Evolutionary conservation across 2,888 invertebrate species (phyloP), one percentile per base, ranked within the genome.

Genomic region (Odontothrips loti): DNA sequence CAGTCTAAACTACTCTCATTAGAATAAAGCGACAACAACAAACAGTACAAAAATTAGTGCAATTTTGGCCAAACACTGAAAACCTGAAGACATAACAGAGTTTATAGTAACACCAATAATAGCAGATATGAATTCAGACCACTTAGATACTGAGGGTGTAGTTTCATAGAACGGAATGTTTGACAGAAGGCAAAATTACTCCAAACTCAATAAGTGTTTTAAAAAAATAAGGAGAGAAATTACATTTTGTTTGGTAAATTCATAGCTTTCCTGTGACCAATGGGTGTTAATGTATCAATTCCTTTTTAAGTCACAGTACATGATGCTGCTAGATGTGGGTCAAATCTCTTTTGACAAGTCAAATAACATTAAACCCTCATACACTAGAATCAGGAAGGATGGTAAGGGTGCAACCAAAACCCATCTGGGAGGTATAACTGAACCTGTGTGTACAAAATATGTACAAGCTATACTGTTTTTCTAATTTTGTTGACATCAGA

Each of bases 41-140:
- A 58, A 58, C 58, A 58, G 58, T 75, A 27, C 9, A 58, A 75
- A 75, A 75, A 75, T 58, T 58, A 58, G 58, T 58, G 58, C 58
- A 20, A 20, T 58, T n/a, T n/a, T n/a, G 58, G n/a, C 8, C n/a
- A n/a, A 58, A 58, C n/a, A n/a, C 17, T 58, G 58, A 58, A 58
- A 17, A 58, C 58, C 34, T 43, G 34, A 43, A 43, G 34, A 43
- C 2, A 43, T 43, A 43, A 43, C 3, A 43, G 34, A 43, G 34
- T 43, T 43, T 58, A 58, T 6, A 58, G 58, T n/a, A 20, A n/a
- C 58, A 15, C 17, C 20, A 20, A 17, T 20, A 58, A 20, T 58
- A 6, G n/a, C 20, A 58, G 17, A 20, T 58, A 17, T 51, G 15
- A 51, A 51, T 8, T 51, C 51, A 51, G 51, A 43, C 34, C 34